Evolutionary conservation across 1,140 invertebrate species (phyloP).

Genomic region (Agrypnia vestita): DNA sequence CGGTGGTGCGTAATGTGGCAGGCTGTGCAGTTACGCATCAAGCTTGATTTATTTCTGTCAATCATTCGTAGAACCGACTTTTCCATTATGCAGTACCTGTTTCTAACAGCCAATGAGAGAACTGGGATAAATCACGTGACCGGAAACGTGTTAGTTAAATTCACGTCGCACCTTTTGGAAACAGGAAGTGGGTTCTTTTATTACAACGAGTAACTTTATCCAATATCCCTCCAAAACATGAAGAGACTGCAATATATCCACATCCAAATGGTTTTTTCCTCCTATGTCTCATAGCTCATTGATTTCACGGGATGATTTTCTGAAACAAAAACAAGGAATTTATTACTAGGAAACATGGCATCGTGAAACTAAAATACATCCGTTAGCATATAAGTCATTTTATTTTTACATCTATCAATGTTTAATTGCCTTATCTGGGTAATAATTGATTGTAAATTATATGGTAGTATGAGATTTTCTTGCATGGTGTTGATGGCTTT

Average conservation of each 20-base stretch:
- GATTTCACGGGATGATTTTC: not conserved
- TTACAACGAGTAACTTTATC: constrained; percentile 1
- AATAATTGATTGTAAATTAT: no score
- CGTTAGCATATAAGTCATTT: no score
- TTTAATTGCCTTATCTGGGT: no score
- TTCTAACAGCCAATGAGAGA: not conserved
- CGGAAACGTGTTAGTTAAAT: constrained; percentile 36
- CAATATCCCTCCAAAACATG: not conserved
- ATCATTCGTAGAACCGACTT: not conserved
- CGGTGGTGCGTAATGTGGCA: not conserved
- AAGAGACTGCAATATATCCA: no score
- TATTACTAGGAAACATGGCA: no score
- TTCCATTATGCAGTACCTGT: not conserved
- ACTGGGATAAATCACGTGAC: constrained; percentile 4
- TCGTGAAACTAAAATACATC: no score
- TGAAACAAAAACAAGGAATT: not conserved
- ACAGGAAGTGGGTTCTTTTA: not conserved
- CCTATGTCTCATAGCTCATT: no score
- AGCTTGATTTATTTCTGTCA: not conserved
- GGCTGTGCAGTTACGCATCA: not conserved
- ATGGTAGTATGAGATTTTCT: no score
- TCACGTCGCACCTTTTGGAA: not conserved
- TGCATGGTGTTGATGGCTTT: no score
- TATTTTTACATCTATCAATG: no score
- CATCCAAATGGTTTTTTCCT: no score